Base-by-base conservation (phyloP, 2,888 invertebrate species). In the Idaea dimidiata region DNA sequence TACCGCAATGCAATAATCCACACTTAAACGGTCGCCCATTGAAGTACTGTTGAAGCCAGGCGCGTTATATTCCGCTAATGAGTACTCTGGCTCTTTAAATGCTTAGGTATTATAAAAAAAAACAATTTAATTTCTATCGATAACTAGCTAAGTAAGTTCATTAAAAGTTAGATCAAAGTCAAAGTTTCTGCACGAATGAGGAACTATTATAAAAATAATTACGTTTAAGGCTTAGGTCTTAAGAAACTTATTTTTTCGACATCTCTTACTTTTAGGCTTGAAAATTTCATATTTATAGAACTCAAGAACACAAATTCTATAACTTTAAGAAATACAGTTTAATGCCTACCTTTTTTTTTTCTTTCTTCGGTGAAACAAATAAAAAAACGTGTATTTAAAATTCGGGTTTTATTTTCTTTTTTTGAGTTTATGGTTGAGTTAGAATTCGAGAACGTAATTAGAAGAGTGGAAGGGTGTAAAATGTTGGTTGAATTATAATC, bases 181-280 rank as follows among this genome's bases (percentile, higher is more conserved):
- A 72, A 80, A 78, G 77, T 80, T 77, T 76, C 83, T 83, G 81
- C 79, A 79, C 81, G 78, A 88, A 86, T 86, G 86, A 86, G 80
- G 84, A 82, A 82, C 86, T 88, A 89, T 89, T 88, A 87, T 85
- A 86, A 80, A 78, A 84, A 86, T 83, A 89, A 89, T 89, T 88
- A 88, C 77, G 80, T 74, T 74, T 75, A 70, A 71, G 70, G 75
- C 80, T 78, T 72, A 67, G 75, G 75, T 75, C 65, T 72, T 75
- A 73, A 73, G 76, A 84, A 78, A 82, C 78, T 78, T 80, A 79
- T 78, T 86, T 83, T 79, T 79, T 78, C 72, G 55, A 70, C 82
- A 78, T 80, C 83, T 81, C 83, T 86, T 84, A 78, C 78, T 75
- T 66, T 61, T 72, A 72, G 71, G 69, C 63, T 67, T 72, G 71